A percentile compares a stretch with the other conserved stretches of the same genome.
Conservation (phyloP, 2,888 invertebrate species). For the Meteorus cinctellus region DNA sequence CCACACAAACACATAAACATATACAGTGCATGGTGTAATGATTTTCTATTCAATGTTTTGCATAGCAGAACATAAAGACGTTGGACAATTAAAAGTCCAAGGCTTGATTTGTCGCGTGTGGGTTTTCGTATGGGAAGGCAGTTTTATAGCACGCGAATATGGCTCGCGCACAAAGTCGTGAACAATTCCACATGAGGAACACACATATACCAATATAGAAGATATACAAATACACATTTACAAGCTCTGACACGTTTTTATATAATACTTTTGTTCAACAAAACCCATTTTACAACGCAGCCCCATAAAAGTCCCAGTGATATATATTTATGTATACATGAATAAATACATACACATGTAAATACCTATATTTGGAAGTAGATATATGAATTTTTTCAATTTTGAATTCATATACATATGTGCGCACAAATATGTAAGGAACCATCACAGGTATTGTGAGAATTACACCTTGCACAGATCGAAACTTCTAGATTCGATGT, state of each 20-base stretch:
- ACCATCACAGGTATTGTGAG: too few relatives aligned
- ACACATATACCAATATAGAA: not conserved
- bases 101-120: constrained; percentile 36
- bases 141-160: constrained; percentile 17
- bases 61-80: constrained; percentile 2
- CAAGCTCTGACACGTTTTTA: not conserved
- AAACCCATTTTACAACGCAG: not conserved
- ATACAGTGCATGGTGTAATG: not conserved
- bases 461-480: too few relatives aligned
- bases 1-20: not conserved
- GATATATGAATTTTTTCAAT: not conserved
- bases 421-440: not conserved
- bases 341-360: not conserved
- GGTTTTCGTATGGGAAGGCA: not conserved
- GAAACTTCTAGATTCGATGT: too few relatives aligned
- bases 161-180: not conserved
- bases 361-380: not conserved
- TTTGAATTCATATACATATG: not conserved
- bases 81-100: constrained; percentile 36
- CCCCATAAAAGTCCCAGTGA: not conserved
- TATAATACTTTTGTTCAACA: constrained; percentile 13
- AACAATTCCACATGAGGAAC: not conserved
- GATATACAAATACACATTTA: not conserved
- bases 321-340: not conserved
- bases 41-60: constrained; percentile 12